These are phyloP conservation scores for Venturia canescens DNA, from an alignment of 1,140 invertebrate genomes.

Conservation along the genomic window DNA sequence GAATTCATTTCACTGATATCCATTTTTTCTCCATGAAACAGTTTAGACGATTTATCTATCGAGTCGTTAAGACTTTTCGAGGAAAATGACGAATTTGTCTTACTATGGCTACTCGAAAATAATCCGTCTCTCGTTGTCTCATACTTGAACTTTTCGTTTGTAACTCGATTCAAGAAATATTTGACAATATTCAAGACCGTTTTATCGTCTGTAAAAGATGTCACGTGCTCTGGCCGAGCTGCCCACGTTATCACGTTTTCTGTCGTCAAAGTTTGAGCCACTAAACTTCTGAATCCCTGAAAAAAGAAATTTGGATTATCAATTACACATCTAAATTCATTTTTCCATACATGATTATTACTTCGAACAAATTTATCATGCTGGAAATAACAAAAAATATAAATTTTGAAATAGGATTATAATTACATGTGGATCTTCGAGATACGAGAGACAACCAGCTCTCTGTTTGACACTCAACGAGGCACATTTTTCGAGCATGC, in stretches of 20 bases:
- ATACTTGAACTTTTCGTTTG: conserved; percentile 46
- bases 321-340: neutral
- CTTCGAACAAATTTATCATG: neutral
- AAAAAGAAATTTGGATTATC: conserved; percentile 43
- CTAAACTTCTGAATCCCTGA: conserved; percentile 86
- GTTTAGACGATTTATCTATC: conserved; percentile 32
- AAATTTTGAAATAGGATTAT: conserved; percentile 33
- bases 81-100: conserved; percentile 14
- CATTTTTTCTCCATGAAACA: conserved; percentile 62
- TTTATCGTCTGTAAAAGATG: conserved; percentile 83
- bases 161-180: conserved; percentile 78
- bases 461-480: conserved; percentile 91
- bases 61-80: conserved; percentile 44
- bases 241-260: conserved; percentile 86
- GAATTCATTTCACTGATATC: conserved; percentile 62
- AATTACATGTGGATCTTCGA: conserved; percentile 87
- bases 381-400: neutral
- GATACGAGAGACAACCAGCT: conserved; percentile 91
- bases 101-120: neutral
- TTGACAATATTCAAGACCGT: conserved; percentile 81
- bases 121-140: conserved; percentile 22
- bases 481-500: conserved; percentile 83
- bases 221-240: conserved; percentile 79
- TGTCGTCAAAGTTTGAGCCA: conserved; percentile 89
- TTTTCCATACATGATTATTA: neutral